Base-by-base conservation (phyloP, 2,888 invertebrate genomes). In the Hydrotaea diabolus region DNA sequence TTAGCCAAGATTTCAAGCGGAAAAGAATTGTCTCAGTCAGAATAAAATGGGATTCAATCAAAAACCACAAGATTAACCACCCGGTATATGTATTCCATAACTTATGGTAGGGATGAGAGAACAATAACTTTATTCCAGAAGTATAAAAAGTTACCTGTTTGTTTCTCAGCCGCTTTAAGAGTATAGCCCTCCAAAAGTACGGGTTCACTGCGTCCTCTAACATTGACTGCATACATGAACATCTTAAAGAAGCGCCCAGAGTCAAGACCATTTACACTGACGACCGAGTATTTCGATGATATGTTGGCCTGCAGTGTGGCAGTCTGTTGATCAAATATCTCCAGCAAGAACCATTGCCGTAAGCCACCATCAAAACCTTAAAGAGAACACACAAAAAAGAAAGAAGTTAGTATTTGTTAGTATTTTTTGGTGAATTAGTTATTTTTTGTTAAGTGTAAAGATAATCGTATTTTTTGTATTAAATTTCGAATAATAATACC, bases 141-240 rank as follows among this genome's bases (percentile, higher is more conserved):
- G n/a, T n/a, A n/a, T n/a, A n/a, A n/a, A 36, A 5, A 36, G 36
- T 93, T 93, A 96, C 96, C 96, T 92, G 96, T 96, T 93, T 95
- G 95, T 92, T 96, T 96, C 91, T 96, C 96, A 72, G 96, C 96
- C 78, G 95, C 94, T 92, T 96, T 96, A 57, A 96, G 93, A 49
- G 96, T 96, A 90, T 95, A 95, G 57, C 95, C 96, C 90, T 96
- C 96, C 15, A 96, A 92, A 76, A 94, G 91, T 19, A 96, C 94
- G 0, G 94, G 92, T 83, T 97, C 96, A 86, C 97, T 97, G 87
- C 95, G 94, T 17, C 98, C 98, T 89, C 96, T 96, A 7, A 95
- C 94, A 91, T 98, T 98, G 82, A 95, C 95, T 0, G 97, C 96
- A 91, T 96, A 97, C 85, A 98, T 94, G 75, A 95, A 93, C 91